Base-by-base conservation (phyloP, 2,888 invertebrate genomes). In the Dryobotodes eremita region DNA sequence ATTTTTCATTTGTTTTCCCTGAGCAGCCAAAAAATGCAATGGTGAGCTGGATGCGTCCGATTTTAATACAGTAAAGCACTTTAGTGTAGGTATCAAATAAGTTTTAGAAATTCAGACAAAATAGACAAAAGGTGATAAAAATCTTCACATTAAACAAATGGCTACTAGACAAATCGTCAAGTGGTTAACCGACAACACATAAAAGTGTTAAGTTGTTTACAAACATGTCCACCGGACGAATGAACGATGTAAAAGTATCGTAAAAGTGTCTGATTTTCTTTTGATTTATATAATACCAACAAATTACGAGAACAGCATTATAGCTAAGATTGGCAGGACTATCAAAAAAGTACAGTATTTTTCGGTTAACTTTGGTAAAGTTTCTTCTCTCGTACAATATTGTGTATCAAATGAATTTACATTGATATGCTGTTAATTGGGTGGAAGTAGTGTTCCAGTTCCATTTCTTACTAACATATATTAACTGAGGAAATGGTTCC, bases 171-270 rank as follows among this genome's bases (percentile, higher is more conserved):
- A 36, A 84, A 64, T 23, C 15, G 15, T 42, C n/a, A 50, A 48
- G 48, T 23, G 46, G 75, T 80, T 72, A 71, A 46, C 59, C 26
- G 46, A 57, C 1, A 75, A 79, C 1, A n/a, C 36, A 55, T 80
- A 23, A 62, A 79, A 55, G n/a, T 69, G 7, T 59, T 7, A 50
- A n/a, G 5, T 46, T 69, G 5, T 79, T 79, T 53, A 79, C 31
- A 31, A 61, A 78, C 13, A 50, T 55, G n/a, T 64, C 5, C 50
- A 65, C 13, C 2, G 31, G 17, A 13, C 36, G 50, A 17, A 46
- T 36, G 50, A 80, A 48, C 1, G 31, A 13, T 59, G 31, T 55
- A 20, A 71, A 59, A n/a, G 13, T 26, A n/a, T 69, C 31, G 26
- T 57, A 50, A 62, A 78, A 68, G 15, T 55, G 23, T 46, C 48